These are phyloP conservation scores for Cydia pomonella DNA, from an alignment of 1,140 invertebrate genomes.

Conservation along the genomic window DNA sequence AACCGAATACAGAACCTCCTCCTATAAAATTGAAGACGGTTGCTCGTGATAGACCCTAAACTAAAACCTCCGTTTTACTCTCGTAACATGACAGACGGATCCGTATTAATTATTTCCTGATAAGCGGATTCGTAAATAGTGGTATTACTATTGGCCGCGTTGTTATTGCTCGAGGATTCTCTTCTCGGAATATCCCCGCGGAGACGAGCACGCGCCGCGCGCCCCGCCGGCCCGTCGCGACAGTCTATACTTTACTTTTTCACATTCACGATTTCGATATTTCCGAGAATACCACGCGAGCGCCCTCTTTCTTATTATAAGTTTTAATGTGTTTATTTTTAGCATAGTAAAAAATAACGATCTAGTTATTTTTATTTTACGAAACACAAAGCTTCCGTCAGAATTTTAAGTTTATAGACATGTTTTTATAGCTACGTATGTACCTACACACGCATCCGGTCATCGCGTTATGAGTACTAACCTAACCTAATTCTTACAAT, in stretches of 20 bases:
- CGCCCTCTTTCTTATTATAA: constrained; percentile 41
- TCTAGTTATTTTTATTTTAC: too few relatives aligned
- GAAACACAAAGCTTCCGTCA: too few relatives aligned
- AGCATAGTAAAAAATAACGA: not conserved
- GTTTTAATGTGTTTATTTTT: not conserved
- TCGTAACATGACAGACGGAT: not conserved
- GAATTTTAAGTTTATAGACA: too few relatives aligned
- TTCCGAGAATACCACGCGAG: constrained; percentile 61
- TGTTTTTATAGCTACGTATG: too few relatives aligned
- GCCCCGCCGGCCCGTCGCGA: constrained; percentile 47
- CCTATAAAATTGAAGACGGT: too few relatives aligned
- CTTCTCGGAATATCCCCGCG: constrained; percentile 65
- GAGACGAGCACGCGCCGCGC: constrained; percentile 61
- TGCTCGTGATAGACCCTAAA: too few relatives aligned
- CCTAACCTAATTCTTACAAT: too few relatives aligned
- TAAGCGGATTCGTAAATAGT: constrained; percentile 22
- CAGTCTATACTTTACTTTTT: constrained; percentile 57
- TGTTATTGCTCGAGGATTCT: constrained; percentile 58
- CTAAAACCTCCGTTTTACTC: too few relatives aligned
- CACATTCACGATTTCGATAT: constrained; percentile 68
- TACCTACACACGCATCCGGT: too few relatives aligned
- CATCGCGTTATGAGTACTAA: too few relatives aligned
- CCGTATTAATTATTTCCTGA: constrained; percentile 23
- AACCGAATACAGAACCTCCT: too few relatives aligned
- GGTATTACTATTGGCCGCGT: constrained; percentile 34